A percentile compares a stretch with the other conserved stretches of the same genome.
phyloP scores from a whole-genome alignment of 2,797 vertebrate genomes.

The Megaceryle alcyon region DNA sequence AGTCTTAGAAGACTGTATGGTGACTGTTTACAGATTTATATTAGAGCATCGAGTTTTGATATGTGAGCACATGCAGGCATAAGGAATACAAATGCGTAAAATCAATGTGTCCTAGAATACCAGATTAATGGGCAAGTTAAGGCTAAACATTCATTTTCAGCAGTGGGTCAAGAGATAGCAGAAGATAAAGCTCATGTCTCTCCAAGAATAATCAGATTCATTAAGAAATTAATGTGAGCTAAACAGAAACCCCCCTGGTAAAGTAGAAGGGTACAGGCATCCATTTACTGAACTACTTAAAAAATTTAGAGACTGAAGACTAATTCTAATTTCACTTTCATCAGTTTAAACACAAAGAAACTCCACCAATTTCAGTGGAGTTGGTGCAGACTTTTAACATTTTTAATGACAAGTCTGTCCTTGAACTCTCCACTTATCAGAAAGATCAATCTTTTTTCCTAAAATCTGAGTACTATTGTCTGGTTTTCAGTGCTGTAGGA shows the following conservation, averaged over 20 bases:
- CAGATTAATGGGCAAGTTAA: background rate
- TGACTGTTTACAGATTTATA: background rate
- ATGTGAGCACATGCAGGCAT: background rate
- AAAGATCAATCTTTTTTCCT: background rate
- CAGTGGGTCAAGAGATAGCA: background rate
- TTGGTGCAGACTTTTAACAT: background rate
- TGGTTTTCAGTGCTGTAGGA: background rate
- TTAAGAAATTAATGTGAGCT: constrained; percentile 58
- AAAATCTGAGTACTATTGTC: background rate
- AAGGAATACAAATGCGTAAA: background rate
- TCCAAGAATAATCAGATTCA: constrained; percentile 33
- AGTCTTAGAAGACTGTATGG: background rate
- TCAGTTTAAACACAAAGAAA: background rate
- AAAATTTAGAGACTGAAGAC: background rate
- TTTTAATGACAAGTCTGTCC: background rate
- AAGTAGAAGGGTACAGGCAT: constrained; percentile 32
- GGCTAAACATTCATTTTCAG: constrained; percentile 7
- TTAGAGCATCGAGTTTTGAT: background rate
- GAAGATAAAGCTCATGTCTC: constrained; percentile 32
- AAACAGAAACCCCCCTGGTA: constrained; percentile 47
- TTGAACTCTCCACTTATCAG: background rate
- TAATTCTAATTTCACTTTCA: background rate
- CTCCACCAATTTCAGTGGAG: background rate
- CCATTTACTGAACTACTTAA: background rate
- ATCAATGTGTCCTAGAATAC: background rate